Evolutionary conservation across 2,888 invertebrate species (phyloP).

Genomic region (Litoditis marina): DNA sequence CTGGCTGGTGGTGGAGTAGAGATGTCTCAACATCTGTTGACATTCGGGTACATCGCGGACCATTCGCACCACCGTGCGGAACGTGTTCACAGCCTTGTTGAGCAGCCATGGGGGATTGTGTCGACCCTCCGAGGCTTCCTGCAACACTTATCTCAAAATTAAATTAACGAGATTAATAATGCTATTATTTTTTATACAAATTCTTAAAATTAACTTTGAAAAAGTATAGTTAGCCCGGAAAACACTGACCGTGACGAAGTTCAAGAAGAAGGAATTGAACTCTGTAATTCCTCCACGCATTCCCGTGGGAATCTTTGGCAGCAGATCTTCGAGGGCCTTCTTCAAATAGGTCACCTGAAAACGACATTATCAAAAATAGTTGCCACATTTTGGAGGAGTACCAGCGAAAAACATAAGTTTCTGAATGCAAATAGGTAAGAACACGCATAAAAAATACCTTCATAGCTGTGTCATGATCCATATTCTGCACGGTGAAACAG

Average conservation of each 20-base stretch:
- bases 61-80: constrained; percentile 42
- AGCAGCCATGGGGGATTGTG: constrained; percentile 24
- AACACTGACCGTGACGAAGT: constrained; percentile 34
- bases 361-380: not conserved
- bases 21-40: constrained; percentile 6
- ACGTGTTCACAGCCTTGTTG: constrained; percentile 28
- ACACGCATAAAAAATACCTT: constrained; percentile 20
- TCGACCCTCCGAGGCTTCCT: constrained; percentile 25
- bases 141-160: too few relatives aligned
- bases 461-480: constrained; percentile 31
- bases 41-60: constrained; percentile 25
- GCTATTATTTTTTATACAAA: too few relatives aligned
- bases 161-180: not conserved
- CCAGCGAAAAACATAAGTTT: too few relatives aligned
- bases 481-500: constrained; percentile 28
- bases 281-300: constrained; percentile 48
- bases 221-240: not conserved
- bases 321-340: constrained; percentile 35
- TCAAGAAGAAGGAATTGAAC: constrained; percentile 39
- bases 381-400: too few relatives aligned
- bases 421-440: too few relatives aligned
- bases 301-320: constrained; percentile 40
- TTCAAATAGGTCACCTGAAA: constrained; percentile 36
- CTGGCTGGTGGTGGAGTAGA: constrained; percentile 17
- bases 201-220: not conserved